Percentiles rank a stretch among this genome's conserved stretches.
phyloP scores from a whole-genome alignment of 1,140 invertebrate species.

The Anastrepha obliqua region DNA sequence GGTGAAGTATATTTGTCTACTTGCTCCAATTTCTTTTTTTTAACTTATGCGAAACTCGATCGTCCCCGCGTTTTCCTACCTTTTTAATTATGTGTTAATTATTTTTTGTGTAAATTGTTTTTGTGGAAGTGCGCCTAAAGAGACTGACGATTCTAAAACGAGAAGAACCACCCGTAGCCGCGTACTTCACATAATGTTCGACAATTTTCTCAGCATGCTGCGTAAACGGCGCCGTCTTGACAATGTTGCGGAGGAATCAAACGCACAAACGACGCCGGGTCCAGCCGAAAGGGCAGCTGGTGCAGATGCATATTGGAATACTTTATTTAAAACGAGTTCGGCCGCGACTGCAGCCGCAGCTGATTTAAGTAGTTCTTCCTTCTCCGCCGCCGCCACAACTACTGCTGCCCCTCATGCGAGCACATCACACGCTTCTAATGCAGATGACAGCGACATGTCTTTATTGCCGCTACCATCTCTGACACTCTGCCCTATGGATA shows the following conservation, averaged over 20 bases:
- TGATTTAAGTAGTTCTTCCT: conserved; percentile 50
- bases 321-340: conserved; percentile 51
- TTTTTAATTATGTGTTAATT: conserved; percentile 6
- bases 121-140: not conserved
- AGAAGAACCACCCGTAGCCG: not conserved
- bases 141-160: not conserved
- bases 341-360: conserved; percentile 28
- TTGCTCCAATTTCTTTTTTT: not conserved
- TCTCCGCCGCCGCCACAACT: not conserved
- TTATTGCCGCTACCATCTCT: conserved; percentile 2
- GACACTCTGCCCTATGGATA: conserved; percentile 19
- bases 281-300: conserved; percentile 48
- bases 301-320: conserved; percentile 49
- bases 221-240: conserved; percentile 66
- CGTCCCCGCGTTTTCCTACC: not conserved
- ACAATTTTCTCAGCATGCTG: conserved; percentile 68
- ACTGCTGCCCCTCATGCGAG: not conserved
- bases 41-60: not conserved
- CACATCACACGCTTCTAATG: conserved; percentile 33
- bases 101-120: not conserved
- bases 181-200: conserved; percentile 62
- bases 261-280: not conserved
- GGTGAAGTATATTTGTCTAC: not conserved
- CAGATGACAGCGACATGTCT: conserved; percentile 8
- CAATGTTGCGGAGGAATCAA: not conserved